phyloP scores from a whole-genome alignment of 2,888 invertebrate species.

The Rhagonycha fulva region DNA sequence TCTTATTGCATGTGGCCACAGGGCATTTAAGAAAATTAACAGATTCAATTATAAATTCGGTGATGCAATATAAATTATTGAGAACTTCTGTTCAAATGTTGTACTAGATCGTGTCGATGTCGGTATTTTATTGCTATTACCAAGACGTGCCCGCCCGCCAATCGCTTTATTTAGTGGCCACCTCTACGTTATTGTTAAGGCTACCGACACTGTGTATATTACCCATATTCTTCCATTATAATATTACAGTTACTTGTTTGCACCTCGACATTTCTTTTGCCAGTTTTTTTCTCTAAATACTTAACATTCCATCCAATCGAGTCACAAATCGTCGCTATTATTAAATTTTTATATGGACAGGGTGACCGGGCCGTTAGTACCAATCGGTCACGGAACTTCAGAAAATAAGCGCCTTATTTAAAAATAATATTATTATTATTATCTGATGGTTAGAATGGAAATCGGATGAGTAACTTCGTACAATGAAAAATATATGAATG shows the following conservation, averaged over 20 bases:
- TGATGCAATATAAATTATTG: background rate
- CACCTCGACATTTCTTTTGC: background rate
- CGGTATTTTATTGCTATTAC: constrained; percentile 10
- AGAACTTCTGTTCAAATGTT: background rate
- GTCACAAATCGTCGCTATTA: background rate
- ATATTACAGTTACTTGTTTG: background rate
- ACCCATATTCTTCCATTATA: background rate
- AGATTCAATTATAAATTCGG: background rate
- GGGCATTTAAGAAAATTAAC: too few species aligned
- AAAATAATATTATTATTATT: constrained; percentile 16
- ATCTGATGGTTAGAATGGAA: constrained; percentile 5
- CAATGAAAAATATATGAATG: constrained; percentile 18
- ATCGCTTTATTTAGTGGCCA: constrained; percentile 25
- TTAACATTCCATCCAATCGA: background rate
- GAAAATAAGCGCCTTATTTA: background rate
- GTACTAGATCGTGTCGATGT: constrained; percentile 13
- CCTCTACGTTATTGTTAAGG: constrained; percentile 5
- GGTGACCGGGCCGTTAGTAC: background rate
- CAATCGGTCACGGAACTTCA: background rate
- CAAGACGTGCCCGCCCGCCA: constrained; percentile 17
- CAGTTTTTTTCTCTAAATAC: background rate
- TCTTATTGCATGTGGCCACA: too few species aligned
- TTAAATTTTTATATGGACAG: background rate
- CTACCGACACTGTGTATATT: background rate
- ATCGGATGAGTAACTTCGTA: constrained; percentile 14